Conservation (phyloP, 2,797 vertebrate genomes). For the Brachyalestes nurse region DNA sequence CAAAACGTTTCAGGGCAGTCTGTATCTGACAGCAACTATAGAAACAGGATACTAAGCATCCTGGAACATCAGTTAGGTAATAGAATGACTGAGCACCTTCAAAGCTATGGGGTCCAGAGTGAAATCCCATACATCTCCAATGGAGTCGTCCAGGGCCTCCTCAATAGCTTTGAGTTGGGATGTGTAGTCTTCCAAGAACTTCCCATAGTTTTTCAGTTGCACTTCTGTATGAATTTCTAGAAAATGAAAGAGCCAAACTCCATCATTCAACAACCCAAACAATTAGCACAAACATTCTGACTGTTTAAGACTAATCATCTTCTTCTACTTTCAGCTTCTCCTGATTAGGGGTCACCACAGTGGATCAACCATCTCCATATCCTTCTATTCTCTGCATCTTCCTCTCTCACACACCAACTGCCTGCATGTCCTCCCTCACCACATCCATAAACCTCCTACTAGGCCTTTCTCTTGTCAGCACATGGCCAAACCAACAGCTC, state of each 20-base stretch:
- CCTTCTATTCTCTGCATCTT: no score
- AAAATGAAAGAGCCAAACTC: neutral
- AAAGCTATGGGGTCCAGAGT: slow-evolving; percentile 94
- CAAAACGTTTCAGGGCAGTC: neutral
- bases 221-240: slow-evolving; percentile 98
- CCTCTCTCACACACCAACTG: no score
- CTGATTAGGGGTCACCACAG: no score
- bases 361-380: no score
- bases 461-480: no score
- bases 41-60: neutral
- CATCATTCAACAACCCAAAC: neutral
- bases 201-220: slow-evolving; percentile 94
- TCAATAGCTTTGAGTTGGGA: slow-evolving; percentile 93
- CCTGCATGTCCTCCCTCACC: no score
- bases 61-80: neutral
- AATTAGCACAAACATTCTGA: neutral
- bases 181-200: slow-evolving; percentile 93
- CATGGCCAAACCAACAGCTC: no score
- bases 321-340: no score
- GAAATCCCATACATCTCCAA: slow-evolving; percentile 99
- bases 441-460: no score
- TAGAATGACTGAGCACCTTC: slow-evolving; percentile 77
- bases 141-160: slow-evolving; percentile 93
- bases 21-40: neutral
- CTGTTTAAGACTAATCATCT: neutral